Conservation (phyloP, 2,113 vertebrate species). For the Thunnus thynnus region DNA sequence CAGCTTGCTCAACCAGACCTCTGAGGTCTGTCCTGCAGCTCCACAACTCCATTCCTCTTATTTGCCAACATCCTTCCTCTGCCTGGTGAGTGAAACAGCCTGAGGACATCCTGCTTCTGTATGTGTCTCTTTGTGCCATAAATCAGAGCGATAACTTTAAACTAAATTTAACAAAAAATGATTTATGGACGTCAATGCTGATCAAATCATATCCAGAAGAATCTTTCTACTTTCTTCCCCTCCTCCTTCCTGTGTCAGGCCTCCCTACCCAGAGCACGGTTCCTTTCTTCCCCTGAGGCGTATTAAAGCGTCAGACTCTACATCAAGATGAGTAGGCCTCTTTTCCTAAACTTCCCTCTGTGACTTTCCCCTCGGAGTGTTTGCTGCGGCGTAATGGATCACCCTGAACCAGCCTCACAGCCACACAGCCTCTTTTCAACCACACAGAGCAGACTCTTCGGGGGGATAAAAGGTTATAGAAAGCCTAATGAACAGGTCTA, state of each 20-base stretch:
- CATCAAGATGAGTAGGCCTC: slow-evolving; percentile 50
- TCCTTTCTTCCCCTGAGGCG: slow-evolving; percentile 20
- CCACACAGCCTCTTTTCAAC: slow-evolving; percentile 45
- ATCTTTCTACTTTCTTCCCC: background rate
- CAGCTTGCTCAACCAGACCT: slow-evolving; percentile 9
- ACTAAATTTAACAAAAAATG: slow-evolving; percentile 6
- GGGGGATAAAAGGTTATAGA: slow-evolving; percentile 24
- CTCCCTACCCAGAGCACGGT: slow-evolving; percentile 3
- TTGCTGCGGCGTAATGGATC: slow-evolving; percentile 49
- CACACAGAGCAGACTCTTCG: slow-evolving; percentile 9
- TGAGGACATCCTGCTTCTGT: slow-evolving; percentile 12
- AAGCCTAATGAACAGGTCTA: slow-evolving; percentile 57
- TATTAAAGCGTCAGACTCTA: slow-evolving; percentile 44
- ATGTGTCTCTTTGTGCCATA: background rate
- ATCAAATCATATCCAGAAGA: slow-evolving; percentile 18
- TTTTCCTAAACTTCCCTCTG: slow-evolving; percentile 31
- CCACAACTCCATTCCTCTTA: background rate
- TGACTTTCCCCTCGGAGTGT: slow-evolving; percentile 20
- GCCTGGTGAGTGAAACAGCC: background rate
- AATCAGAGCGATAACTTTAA: slow-evolving; percentile 13
- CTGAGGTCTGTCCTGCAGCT: slow-evolving; percentile 24
- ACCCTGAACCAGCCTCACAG: background rate
- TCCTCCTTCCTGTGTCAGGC: slow-evolving; percentile 17
- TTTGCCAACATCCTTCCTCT: slow-evolving; percentile 30
- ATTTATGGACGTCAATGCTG: slow-evolving; percentile 24